These are phyloP conservation scores for Drosophila setifemur DNA, from an alignment of 1,140 invertebrate species.

Conservation along the genomic window DNA sequence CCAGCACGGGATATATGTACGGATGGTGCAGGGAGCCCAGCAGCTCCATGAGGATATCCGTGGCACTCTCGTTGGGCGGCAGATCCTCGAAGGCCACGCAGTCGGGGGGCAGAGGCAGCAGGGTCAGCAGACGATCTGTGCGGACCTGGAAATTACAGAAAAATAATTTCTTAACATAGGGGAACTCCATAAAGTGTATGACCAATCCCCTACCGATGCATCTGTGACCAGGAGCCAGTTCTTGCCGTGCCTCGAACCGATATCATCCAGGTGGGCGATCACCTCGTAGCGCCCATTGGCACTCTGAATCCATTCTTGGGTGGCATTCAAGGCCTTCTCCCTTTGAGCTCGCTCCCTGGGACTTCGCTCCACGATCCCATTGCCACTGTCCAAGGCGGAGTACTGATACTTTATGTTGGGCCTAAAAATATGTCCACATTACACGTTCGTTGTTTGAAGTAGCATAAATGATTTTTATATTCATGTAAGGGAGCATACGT, in stretches of 20 bases:
- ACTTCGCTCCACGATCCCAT: constrained; percentile 85
- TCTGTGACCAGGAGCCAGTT: constrained; percentile 95
- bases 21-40: constrained; percentile 94
- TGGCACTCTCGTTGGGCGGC: constrained; percentile 83
- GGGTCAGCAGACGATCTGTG: constrained; percentile 91
- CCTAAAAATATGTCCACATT: constrained; percentile 36
- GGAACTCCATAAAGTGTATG: rapidly evolving
- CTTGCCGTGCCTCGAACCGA: constrained; percentile 92
- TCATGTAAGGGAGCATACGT: constrained; percentile 28
- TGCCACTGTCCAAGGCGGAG: constrained; percentile 86
- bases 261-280: constrained; percentile 89
- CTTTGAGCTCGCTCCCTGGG: constrained; percentile 86
- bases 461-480: no score
- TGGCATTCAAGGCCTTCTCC: constrained; percentile 86
- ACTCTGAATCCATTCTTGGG: constrained; percentile 86
- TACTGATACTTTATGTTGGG: constrained; percentile 86
- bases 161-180: not conserved
- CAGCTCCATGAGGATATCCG: constrained; percentile 88
- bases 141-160: constrained; percentile 55
- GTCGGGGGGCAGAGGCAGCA: constrained; percentile 87
- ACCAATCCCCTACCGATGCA: constrained; percentile 63
- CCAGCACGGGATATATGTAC: constrained; percentile 94
- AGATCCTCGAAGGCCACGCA: constrained; percentile 84
- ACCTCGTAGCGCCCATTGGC: constrained; percentile 88
- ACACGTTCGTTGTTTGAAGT: no score